Evolutionary conservation across 2,888 invertebrate species (phyloP).

Genomic region (Eupithecia inturbata): DNA sequence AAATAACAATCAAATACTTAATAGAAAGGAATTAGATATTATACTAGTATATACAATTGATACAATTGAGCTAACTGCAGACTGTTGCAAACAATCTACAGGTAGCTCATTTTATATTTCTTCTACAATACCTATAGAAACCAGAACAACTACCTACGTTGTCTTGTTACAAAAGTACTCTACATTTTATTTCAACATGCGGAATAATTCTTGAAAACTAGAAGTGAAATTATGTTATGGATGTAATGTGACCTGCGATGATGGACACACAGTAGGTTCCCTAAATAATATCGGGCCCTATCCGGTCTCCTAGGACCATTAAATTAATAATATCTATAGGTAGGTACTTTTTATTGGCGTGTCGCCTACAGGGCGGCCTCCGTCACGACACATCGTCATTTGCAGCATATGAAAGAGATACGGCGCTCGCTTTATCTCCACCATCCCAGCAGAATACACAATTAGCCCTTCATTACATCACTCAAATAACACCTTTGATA

Average conservation of each 20-base stretch:
- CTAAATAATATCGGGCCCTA: not conserved
- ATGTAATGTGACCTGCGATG: not conserved
- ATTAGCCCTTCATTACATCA: slow-evolving; percentile 83
- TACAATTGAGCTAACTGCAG: too few species aligned
- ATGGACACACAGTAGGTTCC: not conserved
- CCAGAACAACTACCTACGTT: not conserved
- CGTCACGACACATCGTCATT: slow-evolving; percentile 41
- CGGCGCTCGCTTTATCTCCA: slow-evolving; percentile 67
- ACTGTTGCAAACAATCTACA: too few species aligned
- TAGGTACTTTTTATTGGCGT: not conserved
- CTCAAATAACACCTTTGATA: slow-evolving; percentile 81
- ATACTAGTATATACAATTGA: too few species aligned
- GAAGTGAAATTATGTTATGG: not conserved
- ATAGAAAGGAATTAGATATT: too few species aligned
- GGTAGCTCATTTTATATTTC: too few species aligned
- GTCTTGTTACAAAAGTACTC: not conserved
- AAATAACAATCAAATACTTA: too few species aligned
- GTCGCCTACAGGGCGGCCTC: slow-evolving; percentile 29
- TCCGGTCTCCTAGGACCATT: not conserved
- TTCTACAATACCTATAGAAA: not conserved
- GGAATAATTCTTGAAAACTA: not conserved
- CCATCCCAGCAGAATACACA: slow-evolving; percentile 78
- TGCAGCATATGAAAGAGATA: slow-evolving; percentile 55
- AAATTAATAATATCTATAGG: not conserved
- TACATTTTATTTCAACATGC: not conserved